Percentiles rank a stretch among this genome's conserved stretches.
Conservation (phyloP, 2,113 vertebrate species). For the Scomber colias region DNA sequence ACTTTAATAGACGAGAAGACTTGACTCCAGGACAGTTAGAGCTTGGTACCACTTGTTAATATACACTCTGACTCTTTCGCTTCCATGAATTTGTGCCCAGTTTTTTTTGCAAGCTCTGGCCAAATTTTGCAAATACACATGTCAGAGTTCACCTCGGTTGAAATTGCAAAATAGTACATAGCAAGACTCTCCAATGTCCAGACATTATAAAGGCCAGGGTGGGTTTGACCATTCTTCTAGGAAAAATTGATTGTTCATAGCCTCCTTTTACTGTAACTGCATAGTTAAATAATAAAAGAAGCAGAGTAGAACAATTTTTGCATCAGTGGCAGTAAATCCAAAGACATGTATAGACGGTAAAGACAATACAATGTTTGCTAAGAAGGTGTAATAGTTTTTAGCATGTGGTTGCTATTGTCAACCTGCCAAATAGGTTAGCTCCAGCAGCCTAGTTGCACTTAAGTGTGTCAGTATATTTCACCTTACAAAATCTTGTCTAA, state of each 20-base stretch:
- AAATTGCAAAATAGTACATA: neutral
- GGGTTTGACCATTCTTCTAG: neutral
- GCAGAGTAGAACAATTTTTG: neutral
- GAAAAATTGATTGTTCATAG: neutral
- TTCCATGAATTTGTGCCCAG: neutral
- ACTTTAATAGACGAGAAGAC: constrained; percentile 27
- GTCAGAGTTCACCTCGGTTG: neutral
- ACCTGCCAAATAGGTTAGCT: neutral
- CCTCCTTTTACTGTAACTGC: neutral
- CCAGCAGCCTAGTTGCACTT: neutral
- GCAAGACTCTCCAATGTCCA: neutral
- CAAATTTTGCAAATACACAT: neutral
- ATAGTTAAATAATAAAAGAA: neutral
- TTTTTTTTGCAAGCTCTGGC: neutral
- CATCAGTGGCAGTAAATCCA: neutral
- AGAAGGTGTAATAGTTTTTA: neutral
- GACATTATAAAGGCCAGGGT: neutral
- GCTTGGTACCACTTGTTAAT: neutral
- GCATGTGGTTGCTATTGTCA: neutral
- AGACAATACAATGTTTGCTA: neutral
- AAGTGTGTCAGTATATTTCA: neutral
- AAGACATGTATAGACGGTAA: neutral
- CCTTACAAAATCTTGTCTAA: constrained; percentile 8
- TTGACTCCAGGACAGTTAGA: constrained; percentile 9
- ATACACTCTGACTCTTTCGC: neutral